These are phyloP conservation scores for Aleiodes alternator DNA, from an alignment of 2,888 invertebrate species.

Conservation along the genomic window DNA sequence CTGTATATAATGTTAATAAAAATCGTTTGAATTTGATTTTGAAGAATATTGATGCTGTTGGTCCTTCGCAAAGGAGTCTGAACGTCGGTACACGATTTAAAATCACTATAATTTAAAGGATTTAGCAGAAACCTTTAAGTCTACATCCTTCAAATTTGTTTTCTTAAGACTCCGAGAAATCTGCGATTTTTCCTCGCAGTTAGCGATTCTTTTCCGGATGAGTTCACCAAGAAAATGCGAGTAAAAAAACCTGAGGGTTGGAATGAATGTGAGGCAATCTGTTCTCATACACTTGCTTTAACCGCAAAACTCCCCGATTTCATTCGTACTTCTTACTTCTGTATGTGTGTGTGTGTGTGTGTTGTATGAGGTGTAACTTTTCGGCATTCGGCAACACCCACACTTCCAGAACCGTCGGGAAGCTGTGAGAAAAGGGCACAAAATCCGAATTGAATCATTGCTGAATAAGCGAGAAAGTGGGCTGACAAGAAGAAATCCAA, in stretches of 20 bases:
- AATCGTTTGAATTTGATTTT: too few relatives aligned
- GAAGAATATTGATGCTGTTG: too few relatives aligned
- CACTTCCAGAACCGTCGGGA: slow-evolving; percentile 54
- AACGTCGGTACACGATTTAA: too few relatives aligned
- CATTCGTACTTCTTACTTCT: slow-evolving; percentile 28
- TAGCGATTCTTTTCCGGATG: slow-evolving; percentile 36
- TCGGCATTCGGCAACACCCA: slow-evolving; percentile 40
- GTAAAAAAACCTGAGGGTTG: slow-evolving; percentile 65
- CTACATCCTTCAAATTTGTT: slow-evolving; percentile 56
- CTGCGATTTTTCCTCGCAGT: slow-evolving; percentile 46
- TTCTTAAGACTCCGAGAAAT: slow-evolving; percentile 61
- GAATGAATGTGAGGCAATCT: slow-evolving; percentile 73
- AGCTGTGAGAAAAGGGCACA: slow-evolving; percentile 49
- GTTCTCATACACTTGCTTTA: slow-evolving; percentile 68
- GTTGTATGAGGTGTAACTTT: slow-evolving; percentile 30
- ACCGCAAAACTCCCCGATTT: slow-evolving; percentile 39
- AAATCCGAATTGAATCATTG: slow-evolving; percentile 74
- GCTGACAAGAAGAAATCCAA: slow-evolving; percentile 43
- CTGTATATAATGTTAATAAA: too few relatives aligned
- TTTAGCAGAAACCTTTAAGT: too few relatives aligned
- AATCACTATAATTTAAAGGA: too few relatives aligned
- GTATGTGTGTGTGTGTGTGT: slow-evolving; percentile 6
- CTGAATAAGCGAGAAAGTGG: slow-evolving; percentile 74
- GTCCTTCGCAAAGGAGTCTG: too few relatives aligned
- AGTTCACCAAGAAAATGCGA: slow-evolving; percentile 72